A percentile compares a stretch with the other conserved stretches of the same genome.
phyloP scores from a whole-genome alignment of 2,797 vertebrate species.

The Aeoliscus strigatus region DNA sequence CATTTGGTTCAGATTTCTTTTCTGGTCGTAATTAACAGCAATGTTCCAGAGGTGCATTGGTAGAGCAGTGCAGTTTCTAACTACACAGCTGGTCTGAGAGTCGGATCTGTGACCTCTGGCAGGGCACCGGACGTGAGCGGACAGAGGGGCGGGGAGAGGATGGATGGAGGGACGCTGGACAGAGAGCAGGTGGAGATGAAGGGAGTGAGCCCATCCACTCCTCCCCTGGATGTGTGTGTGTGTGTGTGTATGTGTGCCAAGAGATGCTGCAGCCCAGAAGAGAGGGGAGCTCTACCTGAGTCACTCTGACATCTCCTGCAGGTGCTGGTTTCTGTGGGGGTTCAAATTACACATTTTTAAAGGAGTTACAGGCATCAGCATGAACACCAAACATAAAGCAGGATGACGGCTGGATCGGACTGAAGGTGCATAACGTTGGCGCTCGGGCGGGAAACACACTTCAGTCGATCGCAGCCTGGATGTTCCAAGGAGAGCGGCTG shows the following conservation, averaged over 20 bases:
- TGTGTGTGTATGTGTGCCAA: conserved; percentile 76
- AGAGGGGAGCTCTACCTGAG: conserved; percentile 79
- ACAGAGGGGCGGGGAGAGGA: conserved; percentile 45
- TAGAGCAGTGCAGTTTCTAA: conserved; percentile 21
- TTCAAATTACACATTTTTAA: conserved; percentile 85
- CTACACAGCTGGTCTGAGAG: conserved; percentile 42
- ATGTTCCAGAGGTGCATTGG: conserved; percentile 8
- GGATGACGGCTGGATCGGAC: conserved; percentile 38
- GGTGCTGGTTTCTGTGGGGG: conserved; percentile 86
- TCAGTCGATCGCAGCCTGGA: neutral
- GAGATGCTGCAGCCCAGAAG: conserved; percentile 80
- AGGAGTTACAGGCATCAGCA: conserved; percentile 71
- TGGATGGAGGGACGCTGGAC: conserved; percentile 63
- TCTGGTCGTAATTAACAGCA: neutral
- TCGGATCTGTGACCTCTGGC: conserved; percentile 59
- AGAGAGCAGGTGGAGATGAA: conserved; percentile 66
- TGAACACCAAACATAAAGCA: conserved; percentile 71
- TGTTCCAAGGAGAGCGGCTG: neutral
- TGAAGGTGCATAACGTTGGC: conserved; percentile 32
- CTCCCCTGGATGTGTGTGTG: conserved; percentile 61
- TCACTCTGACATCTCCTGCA: conserved; percentile 88
- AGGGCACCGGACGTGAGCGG: conserved; percentile 41
- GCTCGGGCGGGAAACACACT: conserved; percentile 13
- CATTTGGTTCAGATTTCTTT: too few species aligned
- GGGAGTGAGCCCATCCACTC: conserved; percentile 66